Percentiles rank a stretch among this genome's conserved stretches.
Conservation (phyloP, 1,140 invertebrate genomes). For the Venustaconcha ellipsiformis region DNA sequence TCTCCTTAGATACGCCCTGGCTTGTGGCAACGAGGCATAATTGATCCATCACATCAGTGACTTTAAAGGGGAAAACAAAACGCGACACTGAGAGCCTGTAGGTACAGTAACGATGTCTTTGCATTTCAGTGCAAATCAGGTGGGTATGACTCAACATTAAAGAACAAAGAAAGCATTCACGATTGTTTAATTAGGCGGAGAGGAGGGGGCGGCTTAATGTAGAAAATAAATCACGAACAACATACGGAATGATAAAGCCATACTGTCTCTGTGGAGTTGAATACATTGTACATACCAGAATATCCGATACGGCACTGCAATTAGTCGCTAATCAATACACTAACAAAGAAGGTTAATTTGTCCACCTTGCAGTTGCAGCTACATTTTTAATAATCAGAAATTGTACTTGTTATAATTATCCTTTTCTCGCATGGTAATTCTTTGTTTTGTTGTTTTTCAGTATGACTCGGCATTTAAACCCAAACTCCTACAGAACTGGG, state of each 20-base stretch:
- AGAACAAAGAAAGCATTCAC: not conserved
- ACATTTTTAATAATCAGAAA: not conserved
- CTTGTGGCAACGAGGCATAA: too few relatives aligned
- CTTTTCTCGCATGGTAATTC: not conserved
- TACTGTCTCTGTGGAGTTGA: not conserved
- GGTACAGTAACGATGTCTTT: conserved; percentile 38
- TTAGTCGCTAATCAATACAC: too few relatives aligned
- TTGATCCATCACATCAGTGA: too few relatives aligned
- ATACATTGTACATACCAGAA: not conserved
- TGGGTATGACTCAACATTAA: conserved; percentile 13
- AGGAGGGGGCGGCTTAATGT: not conserved
- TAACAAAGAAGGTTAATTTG: too few relatives aligned
- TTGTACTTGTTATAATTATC: not conserved
- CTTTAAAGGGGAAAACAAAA: too few relatives aligned
- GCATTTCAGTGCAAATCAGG: conserved; percentile 56
- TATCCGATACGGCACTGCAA: not conserved
- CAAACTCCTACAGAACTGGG: conserved; percentile 62
- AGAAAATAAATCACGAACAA: not conserved
- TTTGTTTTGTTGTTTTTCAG: conserved; percentile 40
- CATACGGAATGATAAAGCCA: not conserved
- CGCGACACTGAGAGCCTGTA: too few relatives aligned
- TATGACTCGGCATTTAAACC: conserved; percentile 64
- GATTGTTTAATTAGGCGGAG: not conserved
- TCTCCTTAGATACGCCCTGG: too few relatives aligned
- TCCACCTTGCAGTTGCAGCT: not conserved